Base-by-base conservation (phyloP, 2,113 vertebrate species). In the Entosphenus tridentatus region DNA sequence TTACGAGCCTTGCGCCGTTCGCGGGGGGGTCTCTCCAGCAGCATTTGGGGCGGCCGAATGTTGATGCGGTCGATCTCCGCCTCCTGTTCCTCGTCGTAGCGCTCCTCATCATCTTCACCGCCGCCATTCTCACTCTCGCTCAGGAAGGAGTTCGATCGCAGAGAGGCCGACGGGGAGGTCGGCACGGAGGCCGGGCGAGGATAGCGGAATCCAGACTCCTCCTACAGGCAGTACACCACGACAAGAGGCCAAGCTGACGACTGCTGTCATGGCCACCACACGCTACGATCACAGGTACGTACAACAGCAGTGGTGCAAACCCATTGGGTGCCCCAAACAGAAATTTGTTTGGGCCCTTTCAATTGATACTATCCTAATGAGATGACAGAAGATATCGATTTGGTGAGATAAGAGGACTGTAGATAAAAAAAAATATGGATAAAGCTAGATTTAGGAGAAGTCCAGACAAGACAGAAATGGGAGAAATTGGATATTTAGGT, bases 131-230 rank as follows among this genome's bases (percentile, higher is more conserved):
- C 62, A n/a, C n/a, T 9, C n/a, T 21, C 62, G 10, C n/a, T 21
- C 62, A 65, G 62, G 9, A 21, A 65, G 62, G n/a, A 16, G 65
- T 86, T 89, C 3, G 88, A 93, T 78, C 87, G 88, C 57, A 86
- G 85, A 1, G 88, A 93, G 73, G 88, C 80, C 3, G 86, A 77
- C 0, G 88, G 88, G 8, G 88, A 93, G 0, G 88, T 87, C 0
- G 88, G 88, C 72, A 91, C 87, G 0, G 88, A 93, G 16, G 88
- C 87, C 0, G 88, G 87, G 13, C 88, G 80, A 0, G 88, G 88
- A 78, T 89, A 93, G 55, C 86, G 82, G 82, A 91, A 93, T 16
- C 88, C 88, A 14, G 85, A 73, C 2, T 83, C 69, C 87, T 89
- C 69, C n/a, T n/a, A 21, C n/a, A 9, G n/a, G 62, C n/a, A 21